A percentile compares a stretch with the other conserved stretches of the same genome.
phyloP scores from a whole-genome alignment of 2,797 vertebrate species.

The Nannoperca obscura region DNA sequence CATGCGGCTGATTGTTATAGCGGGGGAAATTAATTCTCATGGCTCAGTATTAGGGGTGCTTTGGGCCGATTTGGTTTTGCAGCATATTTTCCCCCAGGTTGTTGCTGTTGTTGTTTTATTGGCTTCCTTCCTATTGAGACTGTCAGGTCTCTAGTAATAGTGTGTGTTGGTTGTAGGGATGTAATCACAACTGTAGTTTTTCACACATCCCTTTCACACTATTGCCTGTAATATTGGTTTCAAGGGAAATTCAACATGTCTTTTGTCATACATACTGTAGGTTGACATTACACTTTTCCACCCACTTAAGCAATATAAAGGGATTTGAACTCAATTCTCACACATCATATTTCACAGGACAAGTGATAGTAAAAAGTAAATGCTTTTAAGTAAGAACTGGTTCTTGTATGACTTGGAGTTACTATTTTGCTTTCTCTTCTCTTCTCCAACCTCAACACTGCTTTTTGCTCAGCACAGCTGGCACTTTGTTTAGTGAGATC shows the following conservation, averaged over 20 bases:
- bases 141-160: not conserved
- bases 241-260: not conserved
- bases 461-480: slow-evolving; percentile 22
- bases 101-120: slow-evolving; percentile 11
- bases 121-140: not conserved
- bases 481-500: slow-evolving; percentile 23
- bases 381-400: not conserved
- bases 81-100: not conserved
- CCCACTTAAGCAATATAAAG: not conserved
- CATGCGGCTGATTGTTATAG: slow-evolving; percentile 11
- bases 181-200: slow-evolving; percentile 1
- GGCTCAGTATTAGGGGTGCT: slow-evolving; percentile 12
- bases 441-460: not conserved
- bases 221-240: not conserved
- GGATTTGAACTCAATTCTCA: not conserved
- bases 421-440: slow-evolving; percentile 3
- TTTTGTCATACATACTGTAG: not conserved
- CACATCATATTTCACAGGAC: slow-evolving; percentile 5
- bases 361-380: not conserved
- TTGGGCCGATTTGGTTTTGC: slow-evolving; percentile 4
- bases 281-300: slow-evolving; percentile 7
- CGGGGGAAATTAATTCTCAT: slow-evolving; percentile 10
- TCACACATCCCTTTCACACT: not conserved
- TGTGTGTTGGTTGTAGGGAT: slow-evolving; percentile 3
- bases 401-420: not conserved